Evolutionary conservation across 30 jellyfish, hydroid and myxozoan genomes (phyloP).

Genomic region (Morbakka virulenta): DNA sequence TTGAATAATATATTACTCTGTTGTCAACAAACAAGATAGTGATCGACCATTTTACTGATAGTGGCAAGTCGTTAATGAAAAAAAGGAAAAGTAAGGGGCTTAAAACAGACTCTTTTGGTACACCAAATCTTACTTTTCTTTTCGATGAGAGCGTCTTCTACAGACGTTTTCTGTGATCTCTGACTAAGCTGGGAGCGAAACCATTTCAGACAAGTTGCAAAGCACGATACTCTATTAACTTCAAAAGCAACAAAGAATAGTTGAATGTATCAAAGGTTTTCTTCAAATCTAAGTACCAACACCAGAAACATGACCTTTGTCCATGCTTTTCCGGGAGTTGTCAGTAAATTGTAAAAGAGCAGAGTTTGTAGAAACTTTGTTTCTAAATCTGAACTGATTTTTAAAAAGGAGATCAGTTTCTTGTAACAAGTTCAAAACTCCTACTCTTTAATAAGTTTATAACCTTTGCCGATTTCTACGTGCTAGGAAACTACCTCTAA

Average conservation of each 20-base stretch:
- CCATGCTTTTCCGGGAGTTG: slow-evolving; percentile 61
- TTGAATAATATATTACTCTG: not conserved
- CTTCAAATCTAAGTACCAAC: slow-evolving; percentile 57
- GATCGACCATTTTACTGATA: not conserved
- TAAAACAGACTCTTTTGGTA: not conserved
- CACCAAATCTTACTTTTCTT: not conserved
- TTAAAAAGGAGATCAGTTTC: not conserved
- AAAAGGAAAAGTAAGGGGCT: not conserved
- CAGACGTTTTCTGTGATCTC: slow-evolving; percentile 67
- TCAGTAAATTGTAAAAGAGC: slow-evolving; percentile 60
- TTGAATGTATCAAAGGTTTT: slow-evolving; percentile 56
- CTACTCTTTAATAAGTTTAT: no score
- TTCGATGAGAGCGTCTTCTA: slow-evolving; percentile 48
- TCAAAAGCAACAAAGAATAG: slow-evolving; percentile 48
- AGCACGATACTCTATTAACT: no score
- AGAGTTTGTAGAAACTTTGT: slow-evolving; percentile 49
- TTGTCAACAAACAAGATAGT: not conserved
- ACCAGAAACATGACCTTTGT: no score
- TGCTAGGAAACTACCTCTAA: slow-evolving; percentile 20
- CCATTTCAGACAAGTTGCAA: no score
- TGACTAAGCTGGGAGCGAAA: slow-evolving; percentile 68
- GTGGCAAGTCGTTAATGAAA: not conserved
- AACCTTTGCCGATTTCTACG: slow-evolving; percentile 65
- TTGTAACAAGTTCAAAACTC: slow-evolving; percentile 4
- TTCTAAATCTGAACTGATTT: not conserved